These are phyloP conservation scores for Zophobas atratus DNA, from an alignment of 1,140 invertebrate genomes.

Conservation along the genomic window DNA sequence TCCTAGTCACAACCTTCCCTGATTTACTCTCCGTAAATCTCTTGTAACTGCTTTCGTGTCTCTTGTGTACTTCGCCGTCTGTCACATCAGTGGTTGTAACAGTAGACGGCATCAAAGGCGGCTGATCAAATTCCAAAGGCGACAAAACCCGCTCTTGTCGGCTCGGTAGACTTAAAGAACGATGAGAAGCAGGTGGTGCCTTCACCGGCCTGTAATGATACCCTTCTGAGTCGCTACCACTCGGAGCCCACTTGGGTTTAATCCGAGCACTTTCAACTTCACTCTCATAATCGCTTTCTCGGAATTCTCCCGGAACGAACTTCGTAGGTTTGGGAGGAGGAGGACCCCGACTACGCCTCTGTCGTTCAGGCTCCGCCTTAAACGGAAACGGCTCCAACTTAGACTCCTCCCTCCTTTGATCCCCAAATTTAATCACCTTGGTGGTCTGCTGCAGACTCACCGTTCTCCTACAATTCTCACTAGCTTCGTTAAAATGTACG, in stretches of 20 bases:
- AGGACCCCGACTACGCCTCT: conserved; percentile 65
- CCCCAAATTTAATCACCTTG: conserved; percentile 77
- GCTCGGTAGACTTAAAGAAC: conserved; percentile 69
- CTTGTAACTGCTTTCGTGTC: conserved; percentile 56
- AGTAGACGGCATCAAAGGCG: conserved; percentile 67
- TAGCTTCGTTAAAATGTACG: conserved; percentile 79
- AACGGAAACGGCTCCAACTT: conserved; percentile 70
- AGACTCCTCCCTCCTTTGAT: conserved; percentile 65
- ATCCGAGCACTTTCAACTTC: conserved; percentile 76
- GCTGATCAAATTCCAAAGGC: conserved; percentile 76
- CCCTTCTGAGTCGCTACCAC: conserved; percentile 73
- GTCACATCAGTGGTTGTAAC: conserved; percentile 55
- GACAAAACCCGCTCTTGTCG: conserved; percentile 70
- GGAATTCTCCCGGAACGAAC: conserved; percentile 78
- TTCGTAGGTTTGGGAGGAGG: conserved; percentile 75
- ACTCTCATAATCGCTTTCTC: conserved; percentile 82
- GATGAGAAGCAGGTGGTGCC: conserved; percentile 70
- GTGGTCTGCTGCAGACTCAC: conserved; percentile 80
- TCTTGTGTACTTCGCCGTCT: conserved; percentile 55
- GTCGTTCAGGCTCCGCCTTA: conserved; percentile 66
- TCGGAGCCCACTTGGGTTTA: conserved; percentile 75
- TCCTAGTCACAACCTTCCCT: conserved; percentile 64
- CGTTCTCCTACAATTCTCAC: conserved; percentile 75
- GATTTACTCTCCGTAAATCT: conserved; percentile 57
- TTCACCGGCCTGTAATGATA: conserved; percentile 75